A percentile compares a stretch with the other conserved stretches of the same genome.
These are phyloP conservation scores for Zaprionus lineosus DNA, from an alignment of 2,888 invertebrate species.

Conservation along the genomic window DNA sequence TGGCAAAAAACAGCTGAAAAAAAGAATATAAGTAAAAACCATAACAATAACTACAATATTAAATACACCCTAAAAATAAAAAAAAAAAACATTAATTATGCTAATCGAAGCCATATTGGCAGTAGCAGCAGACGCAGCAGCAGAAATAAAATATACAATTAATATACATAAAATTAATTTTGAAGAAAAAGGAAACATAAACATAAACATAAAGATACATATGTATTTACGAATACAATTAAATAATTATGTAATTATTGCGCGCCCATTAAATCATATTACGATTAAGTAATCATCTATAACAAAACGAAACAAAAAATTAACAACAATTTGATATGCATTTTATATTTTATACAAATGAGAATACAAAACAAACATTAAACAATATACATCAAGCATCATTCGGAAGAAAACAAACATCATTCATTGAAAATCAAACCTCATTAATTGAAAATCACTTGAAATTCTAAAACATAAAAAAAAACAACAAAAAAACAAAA, in stretches of 20 bases:
- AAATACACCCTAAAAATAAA: slow-evolving; percentile 59
- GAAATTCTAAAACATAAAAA: slow-evolving; percentile 20
- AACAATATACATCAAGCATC: slow-evolving; percentile 4
- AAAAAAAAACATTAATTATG: slow-evolving; percentile 52
- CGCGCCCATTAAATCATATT: slow-evolving; percentile 36
- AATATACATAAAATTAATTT: slow-evolving; percentile 38
- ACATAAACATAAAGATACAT: slow-evolving; percentile 25
- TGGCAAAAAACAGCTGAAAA: slow-evolving; percentile 10
- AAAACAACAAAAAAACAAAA: slow-evolving; percentile 16
- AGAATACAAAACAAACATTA: slow-evolving; percentile 10
- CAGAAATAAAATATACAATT: slow-evolving; percentile 31
- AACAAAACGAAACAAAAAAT: slow-evolving; percentile 2
- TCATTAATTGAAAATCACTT: too few species aligned
- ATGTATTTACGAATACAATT: slow-evolving; percentile 51
- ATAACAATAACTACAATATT: slow-evolving; percentile 5
- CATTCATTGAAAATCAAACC: slow-evolving; percentile 24
- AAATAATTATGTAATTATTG: slow-evolving; percentile 29
- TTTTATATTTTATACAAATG: slow-evolving; percentile 67
- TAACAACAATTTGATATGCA: slow-evolving; percentile 64
- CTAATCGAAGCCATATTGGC: slow-evolving; percentile 69
- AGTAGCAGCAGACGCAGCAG: slow-evolving; percentile 18
- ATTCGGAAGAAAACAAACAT: slow-evolving; percentile 16
- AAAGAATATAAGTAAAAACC: slow-evolving; percentile 18
- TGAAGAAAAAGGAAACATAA: slow-evolving; percentile 33
- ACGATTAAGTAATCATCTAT: slow-evolving; percentile 38